phyloP scores from a whole-genome alignment of 2,888 invertebrate genomes.

The Lithophane ornitopus region DNA sequence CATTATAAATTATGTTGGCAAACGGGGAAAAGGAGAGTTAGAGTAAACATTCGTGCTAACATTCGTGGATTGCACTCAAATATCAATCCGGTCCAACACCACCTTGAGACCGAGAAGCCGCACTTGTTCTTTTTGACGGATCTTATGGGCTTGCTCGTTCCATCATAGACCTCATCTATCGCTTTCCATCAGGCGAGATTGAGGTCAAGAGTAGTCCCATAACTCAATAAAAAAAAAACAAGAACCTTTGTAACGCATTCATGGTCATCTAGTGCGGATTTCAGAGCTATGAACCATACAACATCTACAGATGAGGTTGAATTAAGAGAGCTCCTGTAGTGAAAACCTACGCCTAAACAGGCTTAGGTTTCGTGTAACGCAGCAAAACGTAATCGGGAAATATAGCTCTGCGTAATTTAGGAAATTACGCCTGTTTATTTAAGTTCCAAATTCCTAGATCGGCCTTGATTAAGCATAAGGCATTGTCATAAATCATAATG shows the following conservation, averaged over 20 bases:
- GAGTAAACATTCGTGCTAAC: too few relatives aligned
- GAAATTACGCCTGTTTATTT: too few relatives aligned
- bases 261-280: too few relatives aligned
- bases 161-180: too few relatives aligned
- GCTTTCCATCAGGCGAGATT: too few relatives aligned
- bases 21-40: background rate
- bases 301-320: background rate
- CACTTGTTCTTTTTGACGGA: too few relatives aligned
- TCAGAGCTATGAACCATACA: background rate
- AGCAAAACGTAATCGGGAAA: background rate
- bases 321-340: background rate
- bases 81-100: too few relatives aligned
- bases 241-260: background rate
- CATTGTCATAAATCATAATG: conserved; percentile 9
- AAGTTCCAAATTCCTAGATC: background rate
- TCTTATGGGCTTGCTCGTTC: too few relatives aligned
- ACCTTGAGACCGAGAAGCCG: too few relatives aligned
- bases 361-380: background rate
- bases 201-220: too few relatives aligned
- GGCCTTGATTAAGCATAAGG: background rate
- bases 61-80: too few relatives aligned
- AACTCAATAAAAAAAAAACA: too few relatives aligned
- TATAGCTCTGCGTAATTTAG: background rate
- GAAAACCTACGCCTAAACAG: background rate
- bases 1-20: background rate